Conservation (phyloP, 2,888 invertebrate genomes). For the Drosophila limbata region DNA sequence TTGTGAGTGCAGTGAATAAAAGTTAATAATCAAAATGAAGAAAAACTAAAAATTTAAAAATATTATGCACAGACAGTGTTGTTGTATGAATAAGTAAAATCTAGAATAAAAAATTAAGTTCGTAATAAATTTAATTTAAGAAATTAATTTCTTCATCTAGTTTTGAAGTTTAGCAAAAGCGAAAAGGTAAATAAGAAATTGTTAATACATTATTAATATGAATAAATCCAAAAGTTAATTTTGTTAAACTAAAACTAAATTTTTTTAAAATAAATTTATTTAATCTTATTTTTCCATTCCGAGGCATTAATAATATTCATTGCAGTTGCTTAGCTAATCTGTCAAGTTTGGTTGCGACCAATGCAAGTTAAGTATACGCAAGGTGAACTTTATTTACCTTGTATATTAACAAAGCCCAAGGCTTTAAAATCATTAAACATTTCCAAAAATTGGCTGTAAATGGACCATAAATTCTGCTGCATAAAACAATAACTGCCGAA, state of each 20-base stretch:
- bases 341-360: neutral
- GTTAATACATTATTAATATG: neutral
- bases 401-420: neutral
- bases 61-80: neutral
- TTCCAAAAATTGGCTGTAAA: conserved; percentile 10
- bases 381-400: neutral
- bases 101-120: neutral
- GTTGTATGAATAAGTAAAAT: neutral
- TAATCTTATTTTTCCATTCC: neutral
- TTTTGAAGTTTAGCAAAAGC: neutral
- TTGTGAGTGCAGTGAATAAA: conserved; percentile 33
- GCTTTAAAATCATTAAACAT: conserved; percentile 4
- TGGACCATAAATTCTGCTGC: conserved; percentile 10
- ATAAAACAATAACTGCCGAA: conserved; percentile 44
- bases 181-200: conserved; percentile 4
- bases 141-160: neutral
- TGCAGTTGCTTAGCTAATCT: neutral
- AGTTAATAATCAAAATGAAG: conserved; percentile 1
- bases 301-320: too few species aligned
- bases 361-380: conserved; percentile 17
- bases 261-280: neutral
- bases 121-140: neutral
- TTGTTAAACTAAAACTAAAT: neutral
- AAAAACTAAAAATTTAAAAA: neutral
- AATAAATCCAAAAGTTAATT: neutral